Conservation (phyloP, 2,113 vertebrate genomes). For the Macrotus californicus region DNA sequence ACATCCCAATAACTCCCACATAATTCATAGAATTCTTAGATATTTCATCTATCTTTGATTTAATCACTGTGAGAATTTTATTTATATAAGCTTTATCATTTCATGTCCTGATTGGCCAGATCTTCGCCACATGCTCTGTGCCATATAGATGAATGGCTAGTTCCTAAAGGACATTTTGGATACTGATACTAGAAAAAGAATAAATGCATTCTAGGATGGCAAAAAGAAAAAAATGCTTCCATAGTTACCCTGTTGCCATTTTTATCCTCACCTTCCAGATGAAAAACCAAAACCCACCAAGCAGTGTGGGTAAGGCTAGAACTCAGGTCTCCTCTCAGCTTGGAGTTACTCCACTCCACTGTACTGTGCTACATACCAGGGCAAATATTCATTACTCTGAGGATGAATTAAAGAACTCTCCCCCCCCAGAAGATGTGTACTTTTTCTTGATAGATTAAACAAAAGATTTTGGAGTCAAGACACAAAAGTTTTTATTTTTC, state of each 20-base stretch:
- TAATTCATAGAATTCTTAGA: background rate
- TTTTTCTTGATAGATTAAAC: background rate
- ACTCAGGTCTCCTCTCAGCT: background rate
- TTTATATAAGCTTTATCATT: background rate
- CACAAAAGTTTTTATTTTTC: background rate
- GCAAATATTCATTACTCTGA: background rate
- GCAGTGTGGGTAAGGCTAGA: background rate
- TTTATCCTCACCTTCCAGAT: background rate
- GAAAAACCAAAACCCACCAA: background rate
- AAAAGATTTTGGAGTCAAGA: slow-evolving; percentile 17
- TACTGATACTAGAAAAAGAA: background rate
- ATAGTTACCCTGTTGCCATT: background rate
- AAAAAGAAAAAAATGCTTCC: background rate
- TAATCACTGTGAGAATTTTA: background rate
- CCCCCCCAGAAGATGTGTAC: background rate
- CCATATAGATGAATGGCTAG: background rate
- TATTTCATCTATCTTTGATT: background rate
- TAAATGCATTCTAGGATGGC: background rate
- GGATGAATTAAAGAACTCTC: background rate
- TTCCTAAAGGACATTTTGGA: background rate
- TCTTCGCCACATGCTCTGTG: background rate
- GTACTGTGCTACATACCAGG: background rate
- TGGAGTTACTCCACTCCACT: background rate
- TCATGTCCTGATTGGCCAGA: background rate
- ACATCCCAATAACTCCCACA: background rate